Evolutionary conservation across 2,888 invertebrate genomes (phyloP).

Genomic region (Galeopsomyia nigrocyanea): DNA sequence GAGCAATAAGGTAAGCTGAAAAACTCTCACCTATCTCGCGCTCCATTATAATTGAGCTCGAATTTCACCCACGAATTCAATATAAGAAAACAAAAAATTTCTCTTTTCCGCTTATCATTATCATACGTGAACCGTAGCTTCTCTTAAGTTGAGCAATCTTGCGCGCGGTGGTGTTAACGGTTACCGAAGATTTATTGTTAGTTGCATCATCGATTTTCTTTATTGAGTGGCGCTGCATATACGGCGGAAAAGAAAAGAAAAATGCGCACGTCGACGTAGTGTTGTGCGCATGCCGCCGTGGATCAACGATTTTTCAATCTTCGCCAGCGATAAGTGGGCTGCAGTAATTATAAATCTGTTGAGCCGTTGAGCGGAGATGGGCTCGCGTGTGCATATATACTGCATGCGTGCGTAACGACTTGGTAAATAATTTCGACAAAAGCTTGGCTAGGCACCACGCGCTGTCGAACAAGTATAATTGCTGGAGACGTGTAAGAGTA

Average conservation of each 20-base stretch:
- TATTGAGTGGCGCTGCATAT: not conserved
- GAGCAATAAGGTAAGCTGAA: conserved; percentile 13
- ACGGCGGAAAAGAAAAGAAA: too few relatives aligned
- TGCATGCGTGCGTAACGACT: too few relatives aligned
- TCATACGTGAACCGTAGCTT: not conserved
- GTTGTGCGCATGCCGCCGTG: not conserved
- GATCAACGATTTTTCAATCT: conserved; percentile 16
- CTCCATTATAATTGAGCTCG: conserved; percentile 19
- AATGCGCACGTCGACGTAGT: not conserved
- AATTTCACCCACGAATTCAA: conserved; percentile 3
- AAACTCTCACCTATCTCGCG: conserved; percentile 8
- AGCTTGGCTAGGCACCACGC: too few relatives aligned
- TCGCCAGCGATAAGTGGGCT: not conserved
- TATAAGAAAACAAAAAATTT: conserved; percentile 1
- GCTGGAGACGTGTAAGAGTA: too few relatives aligned
- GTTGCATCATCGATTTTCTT: conserved; percentile 16
- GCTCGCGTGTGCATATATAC: too few relatives aligned
- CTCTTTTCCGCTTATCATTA: not conserved
- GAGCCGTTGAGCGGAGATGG: not conserved
- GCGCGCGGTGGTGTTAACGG: not conserved
- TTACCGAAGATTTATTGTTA: conserved; percentile 6
- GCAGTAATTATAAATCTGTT: conserved; percentile 31
- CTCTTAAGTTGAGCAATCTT: conserved; percentile 2
- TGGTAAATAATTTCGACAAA: too few relatives aligned
- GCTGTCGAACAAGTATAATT: too few relatives aligned